A percentile compares a stretch with the other conserved stretches of the same genome.
Conservation (phyloP, 2,797 vertebrate species). For the Agapornis canus region DNA sequence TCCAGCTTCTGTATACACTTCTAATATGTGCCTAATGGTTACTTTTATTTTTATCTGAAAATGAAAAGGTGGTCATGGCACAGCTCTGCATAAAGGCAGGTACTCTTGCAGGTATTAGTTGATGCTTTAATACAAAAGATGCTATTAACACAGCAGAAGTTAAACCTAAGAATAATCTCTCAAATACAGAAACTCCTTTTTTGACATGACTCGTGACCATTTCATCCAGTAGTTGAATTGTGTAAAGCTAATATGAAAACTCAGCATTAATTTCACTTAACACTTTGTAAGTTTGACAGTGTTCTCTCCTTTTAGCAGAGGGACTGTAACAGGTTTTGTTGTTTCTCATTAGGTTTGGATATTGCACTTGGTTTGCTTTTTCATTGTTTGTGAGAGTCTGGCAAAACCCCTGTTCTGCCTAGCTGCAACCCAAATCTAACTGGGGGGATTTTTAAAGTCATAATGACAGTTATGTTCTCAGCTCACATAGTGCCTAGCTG, state of each 20-base stretch:
- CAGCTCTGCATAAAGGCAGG: conserved; percentile 34
- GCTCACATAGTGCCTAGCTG: conserved; percentile 49
- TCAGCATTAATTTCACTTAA: background rate
- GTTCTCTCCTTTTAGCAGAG: background rate
- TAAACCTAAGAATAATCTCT: background rate
- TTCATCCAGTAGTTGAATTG: background rate
- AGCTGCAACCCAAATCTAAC: background rate
- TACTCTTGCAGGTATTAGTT: background rate
- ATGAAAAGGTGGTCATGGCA: conserved; percentile 3
- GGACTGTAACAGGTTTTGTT: background rate
- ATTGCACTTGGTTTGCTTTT: background rate
- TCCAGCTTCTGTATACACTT: conserved; percentile 65
- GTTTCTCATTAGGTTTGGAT: background rate
- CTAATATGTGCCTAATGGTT: conserved; percentile 68
- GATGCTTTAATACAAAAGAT: background rate
- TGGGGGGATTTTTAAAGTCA: conserved; percentile 55
- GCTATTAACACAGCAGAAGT: background rate
- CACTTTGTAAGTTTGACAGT: background rate
- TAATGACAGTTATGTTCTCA: conserved; percentile 54
- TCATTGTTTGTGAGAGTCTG: background rate
- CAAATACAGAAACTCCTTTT: background rate
- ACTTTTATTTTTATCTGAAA: conserved; percentile 40
- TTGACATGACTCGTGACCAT: background rate
- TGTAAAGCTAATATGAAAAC: background rate
- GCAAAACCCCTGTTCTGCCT: background rate